Percentiles rank a stretch among this genome's conserved stretches.
These are phyloP conservation scores for Trididemnum clinides DNA, from an alignment of 23 tunicate species.

Conservation along the genomic window DNA sequence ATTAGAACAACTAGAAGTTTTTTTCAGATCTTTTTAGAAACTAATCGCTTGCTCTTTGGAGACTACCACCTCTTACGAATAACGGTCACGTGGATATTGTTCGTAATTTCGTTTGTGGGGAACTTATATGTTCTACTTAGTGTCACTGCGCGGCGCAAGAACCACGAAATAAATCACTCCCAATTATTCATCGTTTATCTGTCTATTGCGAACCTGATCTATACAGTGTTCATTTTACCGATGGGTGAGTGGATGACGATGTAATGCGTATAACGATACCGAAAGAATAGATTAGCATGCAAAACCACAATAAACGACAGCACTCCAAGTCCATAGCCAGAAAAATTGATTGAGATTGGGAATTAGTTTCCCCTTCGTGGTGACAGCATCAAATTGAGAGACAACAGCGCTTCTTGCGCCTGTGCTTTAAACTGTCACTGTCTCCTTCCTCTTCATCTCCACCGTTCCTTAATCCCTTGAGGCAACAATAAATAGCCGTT, in stretches of 20 bases:
- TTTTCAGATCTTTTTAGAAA: slow-evolving; percentile 37
- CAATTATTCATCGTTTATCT: slow-evolving; percentile 61
- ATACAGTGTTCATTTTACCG: slow-evolving; percentile 66
- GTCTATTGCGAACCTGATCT: slow-evolving; percentile 66
- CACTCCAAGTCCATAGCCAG: neutral
- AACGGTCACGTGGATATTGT: slow-evolving; percentile 52
- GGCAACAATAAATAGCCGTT: no score
- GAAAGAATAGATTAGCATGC: neutral
- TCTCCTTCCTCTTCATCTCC: no score
- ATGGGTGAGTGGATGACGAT: slow-evolving; percentile 84
- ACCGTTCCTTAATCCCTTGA: no score
- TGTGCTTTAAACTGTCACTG: no score
- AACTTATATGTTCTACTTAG: slow-evolving; percentile 54
- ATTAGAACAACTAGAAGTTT: neutral
- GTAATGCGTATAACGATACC: no score
- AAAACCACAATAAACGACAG: neutral
- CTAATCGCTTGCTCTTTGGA: slow-evolving; percentile 52
- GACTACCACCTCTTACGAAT: slow-evolving; percentile 42
- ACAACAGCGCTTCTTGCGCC: no score
- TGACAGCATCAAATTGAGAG: no score
- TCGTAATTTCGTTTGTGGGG: slow-evolving; percentile 59
- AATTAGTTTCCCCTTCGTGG: no score
- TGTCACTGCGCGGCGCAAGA: slow-evolving; percentile 57
- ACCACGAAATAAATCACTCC: slow-evolving; percentile 17
- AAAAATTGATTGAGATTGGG: neutral